These are phyloP conservation scores for Calliphora vicina DNA, from an alignment of 1,140 invertebrate genomes.

Conservation along the genomic window DNA sequence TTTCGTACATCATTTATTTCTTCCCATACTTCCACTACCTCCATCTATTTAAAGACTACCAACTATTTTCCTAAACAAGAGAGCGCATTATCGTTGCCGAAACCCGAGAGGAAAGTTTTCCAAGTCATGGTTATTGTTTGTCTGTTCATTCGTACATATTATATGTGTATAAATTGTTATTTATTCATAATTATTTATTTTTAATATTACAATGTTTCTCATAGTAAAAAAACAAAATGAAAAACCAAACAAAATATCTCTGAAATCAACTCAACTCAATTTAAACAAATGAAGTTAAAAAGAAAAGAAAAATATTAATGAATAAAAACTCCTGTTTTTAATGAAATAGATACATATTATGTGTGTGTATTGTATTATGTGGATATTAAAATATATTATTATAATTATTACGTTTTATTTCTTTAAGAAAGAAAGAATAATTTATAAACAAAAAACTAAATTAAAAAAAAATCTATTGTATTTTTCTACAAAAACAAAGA, in stretches of 20 bases:
- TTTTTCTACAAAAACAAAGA: slow-evolving; percentile 34
- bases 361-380: neutral
- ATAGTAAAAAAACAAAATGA: slow-evolving; percentile 13
- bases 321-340: neutral
- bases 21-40: no score
- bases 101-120: neutral
- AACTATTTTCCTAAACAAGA: neutral
- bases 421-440: neutral
- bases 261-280: slow-evolving; percentile 34
- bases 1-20: no score
- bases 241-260: slow-evolving; percentile 19
- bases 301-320: neutral
- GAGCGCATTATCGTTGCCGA: neutral
- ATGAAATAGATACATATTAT: neutral
- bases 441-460: neutral
- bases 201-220: slow-evolving; percentile 17
- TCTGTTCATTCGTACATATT: slow-evolving; percentile 13
- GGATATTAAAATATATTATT: neutral
- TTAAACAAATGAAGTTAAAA: slow-evolving; percentile 6
- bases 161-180: slow-evolving; percentile 31
- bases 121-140: neutral
- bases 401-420: neutral
- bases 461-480: slow-evolving; percentile 23
- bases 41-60: neutral
- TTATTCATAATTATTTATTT: slow-evolving; percentile 35